Evolutionary conservation across 2,113 vertebrate species (phyloP), one percentile per base, ranked within the genome.

Genomic region (Dipodomys ordii): DNA sequence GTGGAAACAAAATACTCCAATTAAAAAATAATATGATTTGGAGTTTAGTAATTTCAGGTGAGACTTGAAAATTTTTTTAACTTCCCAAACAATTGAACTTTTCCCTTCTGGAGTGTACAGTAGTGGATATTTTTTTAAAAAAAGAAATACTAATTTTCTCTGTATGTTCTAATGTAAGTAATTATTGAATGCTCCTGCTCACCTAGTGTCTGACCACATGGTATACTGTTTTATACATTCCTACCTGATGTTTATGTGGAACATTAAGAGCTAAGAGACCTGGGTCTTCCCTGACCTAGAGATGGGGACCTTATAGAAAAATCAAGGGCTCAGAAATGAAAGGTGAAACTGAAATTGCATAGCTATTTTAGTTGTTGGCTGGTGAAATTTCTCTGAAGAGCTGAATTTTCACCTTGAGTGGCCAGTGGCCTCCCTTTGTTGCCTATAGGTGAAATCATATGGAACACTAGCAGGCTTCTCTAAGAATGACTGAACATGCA

Each of bases 281-380:
- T 0, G 4, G 10, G 20, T 18, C 64, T 79, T 73, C 35, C 7
- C 30, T 32, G 15, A 27, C 3, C 0, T 10, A 0, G 49, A 53
- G 3, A 62, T 27, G 7, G 8, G 23, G 39, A 65, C n/a, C 0
- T 10, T 20, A 69, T 6, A 25, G 60, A 32, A 53, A 90, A 79
- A 53, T 10, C 53, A 53, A 25, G 23, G 6, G 12, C 65, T 62
- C 53, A 87, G 67, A 72, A 77, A 23, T 82, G 46, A 25, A 32
- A 77, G 71, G 62, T 39, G 32, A 78, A 68, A 3, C 13, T 4
- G 6, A 30, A 25, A 15, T 72, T 1, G 9, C 16, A 3, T 25
- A 44, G 3, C 18, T 11, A 7, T 13, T 12, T 69, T 20, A 9
- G 28, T 22, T 25, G 4, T 83, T 1, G 1, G 16, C 19, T 9